Evolutionary conservation across 2,888 invertebrate species (phyloP), one percentile per base, ranked within the genome.

Genomic region (Cryptops parisi): DNA sequence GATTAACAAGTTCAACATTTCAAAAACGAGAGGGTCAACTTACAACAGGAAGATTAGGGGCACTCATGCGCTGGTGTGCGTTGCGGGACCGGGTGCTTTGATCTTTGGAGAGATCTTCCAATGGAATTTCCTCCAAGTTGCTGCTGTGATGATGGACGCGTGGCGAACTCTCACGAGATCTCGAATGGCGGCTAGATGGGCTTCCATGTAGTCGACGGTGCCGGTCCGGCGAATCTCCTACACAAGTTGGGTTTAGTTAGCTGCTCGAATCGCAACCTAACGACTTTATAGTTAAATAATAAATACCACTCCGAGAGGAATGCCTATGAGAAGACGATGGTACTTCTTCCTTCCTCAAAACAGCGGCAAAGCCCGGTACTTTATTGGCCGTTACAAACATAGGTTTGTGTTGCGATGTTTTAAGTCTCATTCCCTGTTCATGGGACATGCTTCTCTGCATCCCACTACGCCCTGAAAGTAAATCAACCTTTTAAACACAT

Each of bases 111-210:
- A 68, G 54, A 54, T 67, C 67, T 56, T 69, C 68, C 48, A 69
- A 58, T 2, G 67, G 69, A 41, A 69, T 69, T 53, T 68, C 68
- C 50, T 66, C 65, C 5, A 59, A 39, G 2, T 45, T 23, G 46
- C 47, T 48, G n/a, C 54, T 54, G 33, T 44, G 45, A 33, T 53
- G 53, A 33, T 53, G 53, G 3, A 53, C 53, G n/a, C 56, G 47
- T 0, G 60, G 60, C 5, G 59, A 59, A 6, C 57, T 57, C 39
- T 60, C 60, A 12, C 60, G 44, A 12, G 58, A 57, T 41, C 55
- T 41, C 9, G 56, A 33, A 6, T 50, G 27, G 1, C 55, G 52
- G 5, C 58, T 48, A 15, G 54, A 54, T 1, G 59, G 60, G 41
- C 60, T 60, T n/a, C 56, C 53, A 39, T 55, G 55, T 26, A 55